phyloP scores from a whole-genome alignment of 2,797 vertebrate species.

The Aselliscus stoliczkanus region DNA sequence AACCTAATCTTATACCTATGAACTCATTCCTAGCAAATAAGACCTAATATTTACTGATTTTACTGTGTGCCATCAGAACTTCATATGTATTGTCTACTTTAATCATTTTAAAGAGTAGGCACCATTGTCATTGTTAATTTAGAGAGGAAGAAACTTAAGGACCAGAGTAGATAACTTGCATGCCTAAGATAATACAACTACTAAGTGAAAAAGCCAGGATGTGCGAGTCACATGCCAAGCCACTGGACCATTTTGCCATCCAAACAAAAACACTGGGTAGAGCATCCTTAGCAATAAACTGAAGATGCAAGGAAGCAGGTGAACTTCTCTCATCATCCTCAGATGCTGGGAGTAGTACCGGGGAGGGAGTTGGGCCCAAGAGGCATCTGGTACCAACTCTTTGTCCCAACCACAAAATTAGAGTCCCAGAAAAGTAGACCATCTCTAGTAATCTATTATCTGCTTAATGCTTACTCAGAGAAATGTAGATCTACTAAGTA shows the following conservation, averaged over 20 bases:
- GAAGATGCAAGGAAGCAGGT: neutral
- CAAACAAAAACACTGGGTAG: neutral
- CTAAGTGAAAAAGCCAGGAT: neutral
- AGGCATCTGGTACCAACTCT: neutral
- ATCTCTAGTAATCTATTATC: neutral
- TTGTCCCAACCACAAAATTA: neutral
- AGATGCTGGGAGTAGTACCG: neutral
- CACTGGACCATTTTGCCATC: neutral
- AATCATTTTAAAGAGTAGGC: neutral
- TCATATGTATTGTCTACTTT: neutral
- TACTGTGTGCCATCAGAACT: neutral
- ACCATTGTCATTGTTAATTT: neutral
- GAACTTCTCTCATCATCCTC: neutral
- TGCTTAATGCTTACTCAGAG: neutral
- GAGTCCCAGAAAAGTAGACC: neutral
- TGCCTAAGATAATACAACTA: neutral
- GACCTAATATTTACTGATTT: neutral
- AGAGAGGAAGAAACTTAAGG: neutral
- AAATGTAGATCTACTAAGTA: neutral
- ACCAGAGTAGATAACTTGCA: neutral
- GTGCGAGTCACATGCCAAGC: neutral
- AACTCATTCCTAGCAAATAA: neutral
- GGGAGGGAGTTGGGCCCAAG: neutral
- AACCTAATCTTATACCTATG: neutral
- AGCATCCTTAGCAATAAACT: neutral